These are phyloP conservation scores for Agrotis puta DNA, from an alignment of 2,888 invertebrate genomes.

Conservation along the genomic window DNA sequence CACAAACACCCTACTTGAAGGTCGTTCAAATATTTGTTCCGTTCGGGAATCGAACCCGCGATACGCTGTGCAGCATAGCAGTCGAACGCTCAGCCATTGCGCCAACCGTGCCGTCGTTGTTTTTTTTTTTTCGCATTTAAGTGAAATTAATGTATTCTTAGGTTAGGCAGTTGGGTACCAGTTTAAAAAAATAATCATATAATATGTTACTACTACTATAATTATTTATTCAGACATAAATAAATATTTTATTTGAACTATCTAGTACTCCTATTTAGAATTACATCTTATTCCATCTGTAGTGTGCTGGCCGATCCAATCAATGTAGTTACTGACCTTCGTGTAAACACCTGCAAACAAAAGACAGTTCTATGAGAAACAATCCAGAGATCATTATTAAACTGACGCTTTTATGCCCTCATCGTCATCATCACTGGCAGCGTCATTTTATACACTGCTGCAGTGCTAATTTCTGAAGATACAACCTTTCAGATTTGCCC, in stretches of 20 bases:
- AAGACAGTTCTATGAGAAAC: conserved; percentile 2
- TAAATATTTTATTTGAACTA: conserved; percentile 43
- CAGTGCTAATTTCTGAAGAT: too few relatives aligned
- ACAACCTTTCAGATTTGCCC: too few relatives aligned
- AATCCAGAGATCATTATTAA: neutral
- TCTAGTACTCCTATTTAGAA: conserved; percentile 37
- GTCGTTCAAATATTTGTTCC: too few relatives aligned
- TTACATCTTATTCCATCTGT: conserved; percentile 81
- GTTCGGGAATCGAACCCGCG: too few relatives aligned
- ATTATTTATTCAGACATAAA: conserved; percentile 54
- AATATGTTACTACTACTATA: conserved; percentile 20
- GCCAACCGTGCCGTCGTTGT: too few relatives aligned
- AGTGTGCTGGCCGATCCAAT: conserved; percentile 88
- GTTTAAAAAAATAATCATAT: neutral
- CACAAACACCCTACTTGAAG: too few relatives aligned
- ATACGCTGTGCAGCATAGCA: too few relatives aligned
- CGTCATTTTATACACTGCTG: neutral
- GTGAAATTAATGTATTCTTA: too few relatives aligned
- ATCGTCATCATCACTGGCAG: neutral
- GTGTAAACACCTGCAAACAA: conserved; percentile 90
- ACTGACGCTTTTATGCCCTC: too few relatives aligned
- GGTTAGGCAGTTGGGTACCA: too few relatives aligned
- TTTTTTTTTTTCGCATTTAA: too few relatives aligned
- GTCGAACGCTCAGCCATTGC: too few relatives aligned
- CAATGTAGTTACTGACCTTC: conserved; percentile 90